Evolutionary conservation across 1,140 invertebrate species (phyloP), one percentile per base, ranked within the genome.

Genomic region (Zaprionus ornatus): DNA sequence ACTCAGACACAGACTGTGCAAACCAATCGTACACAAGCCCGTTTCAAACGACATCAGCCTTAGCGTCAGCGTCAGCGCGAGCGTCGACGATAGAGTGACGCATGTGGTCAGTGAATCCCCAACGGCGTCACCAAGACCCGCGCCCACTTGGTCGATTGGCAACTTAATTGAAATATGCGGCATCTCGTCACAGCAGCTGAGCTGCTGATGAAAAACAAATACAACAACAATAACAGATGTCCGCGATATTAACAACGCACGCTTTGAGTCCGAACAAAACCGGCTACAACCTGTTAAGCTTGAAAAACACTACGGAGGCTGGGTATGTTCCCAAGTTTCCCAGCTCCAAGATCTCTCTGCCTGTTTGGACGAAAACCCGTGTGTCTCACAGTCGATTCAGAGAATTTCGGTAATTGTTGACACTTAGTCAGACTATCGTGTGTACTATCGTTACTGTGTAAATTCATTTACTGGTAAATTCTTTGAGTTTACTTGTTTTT

Each of bases 271-370:
- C 64, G 80, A 83, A 72, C 74, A 56, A 65, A 87, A 80, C 84
- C 77, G 72, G 83, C 83, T 87, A 73, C 54, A 88, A 88, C 83
- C 83, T 78, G 84, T 74, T 76, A 63, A 73, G 32, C 74, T 57
- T 19, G 3, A 59, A 42, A 59, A 50, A 12, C 10, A 50, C 45
- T 13, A 23, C 12, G n/a, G 19, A 19, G 15, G 15, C n/a, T 45
- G n/a, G n/a, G 40, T 45, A 9, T 17, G 15, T 17, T 4, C 40
- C 6, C 40, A 45, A 15, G 40, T 17, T 45, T 45, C 40, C 40
- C 15, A 50, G 19, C 45, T 13, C 23, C 19, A 50, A 50, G 45
- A 50, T 50, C 4, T 21, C 37, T 32, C 6, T 7, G 15, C 17
- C 17, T 21, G 3, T 48, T 48, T 17, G 6, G 40, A 45, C 6